Evolutionary conservation across 2,888 invertebrate species (phyloP).

Genomic region (Podotricha telesiphe): DNA sequence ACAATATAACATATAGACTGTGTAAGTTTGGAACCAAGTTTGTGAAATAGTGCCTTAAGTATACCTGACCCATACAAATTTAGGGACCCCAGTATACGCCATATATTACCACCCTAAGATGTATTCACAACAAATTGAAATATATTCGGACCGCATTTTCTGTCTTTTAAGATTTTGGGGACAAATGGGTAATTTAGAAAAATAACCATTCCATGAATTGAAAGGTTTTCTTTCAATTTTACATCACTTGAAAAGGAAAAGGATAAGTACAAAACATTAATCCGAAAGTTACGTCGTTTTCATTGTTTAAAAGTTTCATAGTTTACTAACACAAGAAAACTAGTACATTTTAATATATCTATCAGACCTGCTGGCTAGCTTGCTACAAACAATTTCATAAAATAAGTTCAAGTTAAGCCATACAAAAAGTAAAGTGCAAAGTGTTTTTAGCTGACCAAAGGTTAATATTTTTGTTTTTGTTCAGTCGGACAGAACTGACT

Average conservation of each 20-base stretch:
- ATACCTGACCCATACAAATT: conserved; percentile 25
- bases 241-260: background rate
- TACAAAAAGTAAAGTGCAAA: background rate
- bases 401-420: background rate
- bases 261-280: too few species aligned
- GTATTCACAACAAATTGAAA: conserved; percentile 28
- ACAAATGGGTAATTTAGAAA: conserved; percentile 9
- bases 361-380: too few species aligned
- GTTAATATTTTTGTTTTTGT: conserved; percentile 17
- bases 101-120: conserved; percentile 14
- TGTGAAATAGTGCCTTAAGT: conserved; percentile 20
- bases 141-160: conserved; percentile 10
- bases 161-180: conserved; percentile 4
- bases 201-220: conserved; percentile 1
- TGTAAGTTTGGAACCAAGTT: conserved; percentile 21
- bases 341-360: too few species aligned
- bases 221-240: background rate
- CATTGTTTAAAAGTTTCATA: too few species aligned
- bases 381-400: background rate
- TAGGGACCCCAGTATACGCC: conserved; percentile 15
- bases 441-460: conserved; percentile 8
- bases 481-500: background rate
- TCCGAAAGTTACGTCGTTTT: too few species aligned
- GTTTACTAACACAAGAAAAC: too few species aligned
- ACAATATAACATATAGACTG: conserved; percentile 24